Evolutionary conservation across 1,140 invertebrate genomes (phyloP).

Genomic region (Lanistes nyassanus): DNA sequence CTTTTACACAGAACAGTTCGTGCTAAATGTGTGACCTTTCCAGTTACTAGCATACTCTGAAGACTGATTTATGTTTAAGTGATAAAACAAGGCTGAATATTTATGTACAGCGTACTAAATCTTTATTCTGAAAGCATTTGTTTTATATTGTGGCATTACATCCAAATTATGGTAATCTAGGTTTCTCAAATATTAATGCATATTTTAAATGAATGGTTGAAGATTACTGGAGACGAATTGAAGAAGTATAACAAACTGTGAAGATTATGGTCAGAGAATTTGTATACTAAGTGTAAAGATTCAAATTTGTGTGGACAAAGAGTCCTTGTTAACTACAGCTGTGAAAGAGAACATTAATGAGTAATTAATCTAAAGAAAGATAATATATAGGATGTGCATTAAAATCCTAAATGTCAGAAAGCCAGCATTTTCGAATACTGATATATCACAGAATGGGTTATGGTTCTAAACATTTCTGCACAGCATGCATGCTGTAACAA

Average conservation of each 20-base stretch:
- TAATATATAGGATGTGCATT: neutral
- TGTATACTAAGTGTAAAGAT: no score
- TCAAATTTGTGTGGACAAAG: no score
- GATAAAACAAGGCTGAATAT: neutral
- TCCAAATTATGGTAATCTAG: no score
- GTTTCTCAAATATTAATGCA: no score
- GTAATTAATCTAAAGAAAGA: neutral
- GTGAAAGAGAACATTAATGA: slow-evolving; percentile 8
- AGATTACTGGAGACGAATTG: no score
- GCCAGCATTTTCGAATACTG: neutral
- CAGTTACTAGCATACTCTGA: neutral
- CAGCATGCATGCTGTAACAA: neutral
- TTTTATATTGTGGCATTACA: no score
- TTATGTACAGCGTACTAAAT: no score
- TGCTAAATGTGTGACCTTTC: neutral
- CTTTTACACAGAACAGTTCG: neutral
- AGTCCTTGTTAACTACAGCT: no score
- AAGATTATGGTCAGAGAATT: no score
- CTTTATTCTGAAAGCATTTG: no score
- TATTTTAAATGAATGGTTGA: no score
- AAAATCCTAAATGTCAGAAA: neutral
- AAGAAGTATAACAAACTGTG: no score
- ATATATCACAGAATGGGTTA: neutral
- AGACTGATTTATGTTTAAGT: neutral
- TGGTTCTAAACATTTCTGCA: neutral